Conservation (phyloP, 2,888 invertebrate genomes). For the Eurytoma californica region DNA sequence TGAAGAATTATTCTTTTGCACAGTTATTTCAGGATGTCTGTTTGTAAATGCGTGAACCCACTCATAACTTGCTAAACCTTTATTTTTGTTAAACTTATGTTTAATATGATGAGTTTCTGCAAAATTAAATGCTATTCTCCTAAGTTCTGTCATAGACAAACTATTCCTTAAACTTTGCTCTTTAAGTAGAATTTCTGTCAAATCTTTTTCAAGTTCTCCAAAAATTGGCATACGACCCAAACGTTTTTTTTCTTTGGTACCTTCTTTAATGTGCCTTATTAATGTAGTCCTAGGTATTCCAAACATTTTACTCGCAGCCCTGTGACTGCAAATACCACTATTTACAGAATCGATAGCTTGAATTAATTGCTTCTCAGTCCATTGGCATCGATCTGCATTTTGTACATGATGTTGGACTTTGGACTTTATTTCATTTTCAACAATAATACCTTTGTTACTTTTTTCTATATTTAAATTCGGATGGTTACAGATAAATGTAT, state of each 20-base stretch:
- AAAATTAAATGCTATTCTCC: constrained; percentile 4
- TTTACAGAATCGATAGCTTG: constrained; percentile 2
- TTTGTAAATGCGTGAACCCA: no score
- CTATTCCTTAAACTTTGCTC: background rate
- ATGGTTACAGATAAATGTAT: background rate
- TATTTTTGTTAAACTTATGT: no score
- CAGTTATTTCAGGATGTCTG: no score
- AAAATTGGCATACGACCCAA: no score
- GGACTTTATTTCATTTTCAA: background rate
- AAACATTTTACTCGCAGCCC: background rate
- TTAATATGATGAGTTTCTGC: background rate
- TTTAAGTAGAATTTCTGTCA: background rate
- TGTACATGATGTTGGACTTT: background rate
- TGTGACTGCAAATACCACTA: background rate
- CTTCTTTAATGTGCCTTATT: background rate
- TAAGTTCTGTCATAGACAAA: no score
- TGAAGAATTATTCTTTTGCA: no score
- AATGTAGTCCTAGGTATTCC: constrained; percentile 1
- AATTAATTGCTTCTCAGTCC: constrained; percentile 10
- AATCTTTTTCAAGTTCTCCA: no score
- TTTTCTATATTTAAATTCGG: background rate
- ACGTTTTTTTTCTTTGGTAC: no score
- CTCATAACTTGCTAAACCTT: no score
- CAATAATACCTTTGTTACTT: background rate
- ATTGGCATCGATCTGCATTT: background rate